Conservation (phyloP, 2,888 invertebrate genomes). For the Desoria tigrina region DNA sequence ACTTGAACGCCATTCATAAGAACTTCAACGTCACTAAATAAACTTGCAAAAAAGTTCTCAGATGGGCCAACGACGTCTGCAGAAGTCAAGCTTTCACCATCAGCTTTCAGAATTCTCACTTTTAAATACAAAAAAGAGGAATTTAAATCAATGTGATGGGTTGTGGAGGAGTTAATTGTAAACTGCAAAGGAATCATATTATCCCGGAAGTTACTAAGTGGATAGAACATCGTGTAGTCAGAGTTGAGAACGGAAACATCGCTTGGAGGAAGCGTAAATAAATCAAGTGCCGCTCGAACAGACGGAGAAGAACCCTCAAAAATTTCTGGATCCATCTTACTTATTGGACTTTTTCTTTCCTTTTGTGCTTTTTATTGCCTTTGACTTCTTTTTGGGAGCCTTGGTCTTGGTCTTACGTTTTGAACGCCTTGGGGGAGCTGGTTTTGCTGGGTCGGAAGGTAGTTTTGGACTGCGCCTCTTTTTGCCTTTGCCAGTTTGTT, state of each 20-base stretch:
- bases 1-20: not conserved
- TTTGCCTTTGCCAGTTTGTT: not conserved
- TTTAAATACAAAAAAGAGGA: not conserved
- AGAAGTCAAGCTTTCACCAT: not conserved
- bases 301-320: not conserved
- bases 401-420: not conserved
- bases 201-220: not conserved
- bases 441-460: not conserved
- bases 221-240: not conserved
- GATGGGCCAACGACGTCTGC: constrained; percentile 2
- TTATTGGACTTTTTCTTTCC: too few relatives aligned
- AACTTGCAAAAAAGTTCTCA: constrained; percentile 5
- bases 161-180: not conserved
- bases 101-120: not conserved
- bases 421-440: not conserved
- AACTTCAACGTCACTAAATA: not conserved
- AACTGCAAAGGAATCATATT: not conserved
- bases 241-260: not conserved
- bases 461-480: not conserved
- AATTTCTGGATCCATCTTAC: not conserved
- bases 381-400: not conserved
- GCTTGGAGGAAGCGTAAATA: not conserved
- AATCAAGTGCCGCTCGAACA: not conserved
- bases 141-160: not conserved
- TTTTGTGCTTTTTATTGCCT: not conserved